A percentile compares a stretch with the other conserved stretches of the same genome.
phyloP scores from a whole-genome alignment of 2,888 invertebrate genomes.

The Drosophila anomelani region DNA sequence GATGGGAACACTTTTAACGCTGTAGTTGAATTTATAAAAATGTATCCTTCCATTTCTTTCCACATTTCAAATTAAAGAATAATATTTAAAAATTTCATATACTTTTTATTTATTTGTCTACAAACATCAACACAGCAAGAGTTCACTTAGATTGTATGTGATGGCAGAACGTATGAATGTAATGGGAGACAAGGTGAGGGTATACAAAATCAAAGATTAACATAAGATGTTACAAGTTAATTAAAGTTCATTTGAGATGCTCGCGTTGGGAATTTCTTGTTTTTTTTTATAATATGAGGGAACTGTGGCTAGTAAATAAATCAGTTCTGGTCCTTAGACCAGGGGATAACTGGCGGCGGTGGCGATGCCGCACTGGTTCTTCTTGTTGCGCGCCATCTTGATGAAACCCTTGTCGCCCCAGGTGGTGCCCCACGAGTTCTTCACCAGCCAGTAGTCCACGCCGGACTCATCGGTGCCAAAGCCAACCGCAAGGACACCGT shows the following conservation, averaged over 20 bases:
- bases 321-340: constrained; percentile 87
- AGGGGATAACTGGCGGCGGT: constrained; percentile 93
- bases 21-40: neutral
- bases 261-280: constrained; percentile 33
- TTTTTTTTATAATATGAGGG: constrained; percentile 27
- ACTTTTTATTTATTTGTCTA: constrained; percentile 53
- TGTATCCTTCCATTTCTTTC: neutral
- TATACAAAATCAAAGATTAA: constrained; percentile 31
- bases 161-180: constrained; percentile 52
- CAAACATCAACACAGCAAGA: constrained; percentile 66
- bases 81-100: constrained; percentile 6
- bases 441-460: constrained; percentile 89
- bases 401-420: constrained; percentile 96
- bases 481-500: constrained; percentile 87
- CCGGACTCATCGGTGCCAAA: constrained; percentile 84
- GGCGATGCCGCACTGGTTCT: constrained; percentile 96
- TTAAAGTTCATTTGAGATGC: constrained; percentile 62
- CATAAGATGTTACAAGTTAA: constrained; percentile 12
- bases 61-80: neutral
- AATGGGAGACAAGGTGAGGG: constrained; percentile 22
- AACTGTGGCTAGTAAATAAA: constrained; percentile 24
- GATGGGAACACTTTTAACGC: neutral
- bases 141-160: constrained; percentile 37
- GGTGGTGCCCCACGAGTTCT: constrained; percentile 88
- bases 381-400: constrained; percentile 92